Percentiles rank a stretch among this genome's conserved stretches.
Conservation (phyloP, 2,113 vertebrate genomes). For the Amia ocellicauda region DNA sequence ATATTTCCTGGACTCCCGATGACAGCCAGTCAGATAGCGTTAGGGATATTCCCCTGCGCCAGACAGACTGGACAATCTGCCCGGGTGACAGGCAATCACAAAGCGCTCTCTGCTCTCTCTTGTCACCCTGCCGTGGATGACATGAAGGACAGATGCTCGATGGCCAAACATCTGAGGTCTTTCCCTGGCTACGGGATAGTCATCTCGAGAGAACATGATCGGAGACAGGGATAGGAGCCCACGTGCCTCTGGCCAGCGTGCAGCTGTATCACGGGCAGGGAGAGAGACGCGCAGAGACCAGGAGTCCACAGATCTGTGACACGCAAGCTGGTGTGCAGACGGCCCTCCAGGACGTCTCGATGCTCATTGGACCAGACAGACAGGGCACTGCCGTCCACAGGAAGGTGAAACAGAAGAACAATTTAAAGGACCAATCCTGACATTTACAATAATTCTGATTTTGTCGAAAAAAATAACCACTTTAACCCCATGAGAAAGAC, state of each 20-base stretch:
- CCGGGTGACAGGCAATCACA: conserved; percentile 21
- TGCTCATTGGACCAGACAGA: too few relatives aligned
- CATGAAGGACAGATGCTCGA: conserved; percentile 25
- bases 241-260: conserved; percentile 5
- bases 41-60: conserved; percentile 13
- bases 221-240: conserved; percentile 1
- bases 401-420: too few relatives aligned
- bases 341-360: too few relatives aligned
- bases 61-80: conserved; percentile 14
- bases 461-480: too few relatives aligned
- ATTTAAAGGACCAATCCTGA: too few relatives aligned
- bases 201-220: conserved; percentile 3
- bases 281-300: background rate
- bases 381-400: too few relatives aligned
- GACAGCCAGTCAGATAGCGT: conserved; percentile 22
- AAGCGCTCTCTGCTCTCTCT: background rate
- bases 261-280: background rate
- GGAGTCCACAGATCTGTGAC: background rate
- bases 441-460: too few relatives aligned
- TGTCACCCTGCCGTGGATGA: conserved; percentile 8
- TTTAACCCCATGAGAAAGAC: too few relatives aligned
- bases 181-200: background rate
- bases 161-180: conserved; percentile 27
- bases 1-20: conserved; percentile 17
- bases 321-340: too few relatives aligned